Evolutionary conservation across 1,140 invertebrate genomes (phyloP), one percentile per base, ranked within the genome.

Genomic region (Eciton burchellii): DNA sequence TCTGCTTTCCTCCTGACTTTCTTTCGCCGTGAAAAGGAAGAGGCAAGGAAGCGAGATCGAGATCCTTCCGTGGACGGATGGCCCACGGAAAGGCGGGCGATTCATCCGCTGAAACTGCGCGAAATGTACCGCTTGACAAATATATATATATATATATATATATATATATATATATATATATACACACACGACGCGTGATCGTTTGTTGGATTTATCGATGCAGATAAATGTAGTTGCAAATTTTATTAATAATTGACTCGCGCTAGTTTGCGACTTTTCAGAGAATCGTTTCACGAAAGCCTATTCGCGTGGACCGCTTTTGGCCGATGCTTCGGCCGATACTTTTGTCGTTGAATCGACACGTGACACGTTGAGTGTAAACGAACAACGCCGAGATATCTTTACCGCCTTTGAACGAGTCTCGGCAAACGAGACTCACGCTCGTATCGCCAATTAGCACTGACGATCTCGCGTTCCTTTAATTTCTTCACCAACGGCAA

Each of bases 11-110:
- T 14, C 14, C 26, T 49, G 63, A 21, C 14, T 41, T 47, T 47
- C 71, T 70, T 68, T 70, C 63, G 52, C 68, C n/a, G n/a, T 72
- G 43, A 52, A 70, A 83, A 83, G 63, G 68, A 11, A 63, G 68
- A 11, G 14, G 12, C 26, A 5, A 65, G 35, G 66, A 57, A 52
- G 43, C 59, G 49, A 49, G 84, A 87, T 87, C 73, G 85, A 87
- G 86, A 86, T 86, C 54, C 60, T 66, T 35, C 24, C 57, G 43
- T 47, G n/a, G n/a, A 60, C 52, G 84, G 73, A 81, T 62, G 85
- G 76, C 49, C 81, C 73, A 81, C 84, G 59, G 71, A 82, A 86
- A 59, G 83, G 35, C 60, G 81, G 71, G 79, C 72, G 72, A 47
- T 65, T 54, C 65, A 65, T 29, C 54, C 35, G 52, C 0, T 57